These are phyloP conservation scores for Equus przewalskii DNA, from an alignment of 2,113 vertebrate genomes.

Conservation along the genomic window DNA sequence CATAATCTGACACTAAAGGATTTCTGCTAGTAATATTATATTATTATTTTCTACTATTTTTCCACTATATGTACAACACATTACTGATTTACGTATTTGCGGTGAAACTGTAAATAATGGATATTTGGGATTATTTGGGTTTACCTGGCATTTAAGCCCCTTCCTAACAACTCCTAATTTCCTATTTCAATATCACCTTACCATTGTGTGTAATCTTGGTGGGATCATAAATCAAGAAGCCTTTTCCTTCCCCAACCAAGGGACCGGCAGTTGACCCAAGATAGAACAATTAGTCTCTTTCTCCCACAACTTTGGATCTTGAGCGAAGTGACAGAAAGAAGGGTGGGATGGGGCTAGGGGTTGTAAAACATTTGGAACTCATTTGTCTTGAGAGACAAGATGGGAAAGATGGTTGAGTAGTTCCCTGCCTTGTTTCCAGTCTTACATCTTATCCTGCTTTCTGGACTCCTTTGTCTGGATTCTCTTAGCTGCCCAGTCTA, in stretches of 20 bases:
- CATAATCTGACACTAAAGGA: neutral
- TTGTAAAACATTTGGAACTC: neutral
- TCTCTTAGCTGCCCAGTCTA: neutral
- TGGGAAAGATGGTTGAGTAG: neutral
- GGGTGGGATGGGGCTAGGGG: neutral
- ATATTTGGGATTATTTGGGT: neutral
- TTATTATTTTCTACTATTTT: neutral
- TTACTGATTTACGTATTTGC: neutral
- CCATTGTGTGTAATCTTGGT: neutral
- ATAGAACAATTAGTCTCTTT: neutral
- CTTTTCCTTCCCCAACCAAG: neutral
- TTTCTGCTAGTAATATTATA: neutral
- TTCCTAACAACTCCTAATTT: neutral
- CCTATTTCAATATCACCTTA: neutral
- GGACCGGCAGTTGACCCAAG: neutral
- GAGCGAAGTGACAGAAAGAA: constrained; percentile 15
- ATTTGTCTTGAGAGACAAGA: neutral
- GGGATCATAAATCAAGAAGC: neutral
- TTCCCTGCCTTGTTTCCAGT: neutral
- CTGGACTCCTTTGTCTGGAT: neutral
- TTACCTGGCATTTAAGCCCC: neutral
- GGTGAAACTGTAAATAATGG: neutral
- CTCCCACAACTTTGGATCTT: neutral
- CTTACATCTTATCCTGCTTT: neutral
- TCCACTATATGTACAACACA: neutral